Base-by-base conservation (phyloP, 1,140 invertebrate species). In the Bombus confusus region DNA sequence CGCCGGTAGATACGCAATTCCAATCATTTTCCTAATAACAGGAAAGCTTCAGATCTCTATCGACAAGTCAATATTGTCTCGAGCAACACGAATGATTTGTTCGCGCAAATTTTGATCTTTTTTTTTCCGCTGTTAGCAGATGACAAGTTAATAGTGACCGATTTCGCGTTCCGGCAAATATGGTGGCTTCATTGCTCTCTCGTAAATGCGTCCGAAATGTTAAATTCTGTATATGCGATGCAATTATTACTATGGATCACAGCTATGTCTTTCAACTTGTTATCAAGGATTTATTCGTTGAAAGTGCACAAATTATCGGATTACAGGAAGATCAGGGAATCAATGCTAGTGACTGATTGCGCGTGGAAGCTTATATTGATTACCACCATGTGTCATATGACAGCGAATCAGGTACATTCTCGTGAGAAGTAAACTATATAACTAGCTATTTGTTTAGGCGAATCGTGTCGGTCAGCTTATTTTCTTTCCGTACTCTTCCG, bases 131-230 rank as follows among this genome's bases (percentile, higher is more conserved):
- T 76, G n/a, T 69, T 77, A 72, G 34, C 59, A 77, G 68, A 78
- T 25, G 80, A 59, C 31, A 87, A 80, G 47, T 71, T 89, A 37
- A 83, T 87, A 43, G 62, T 62, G 39, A 5, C 75, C 39, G 64
- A 5, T 66, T 86, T 90, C 39, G 79, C 59, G n/a, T 72, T 92
- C 28, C 87, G 90, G 18, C 88, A 93, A 9, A 80, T 92, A 31
- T 91, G 91, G 89, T 91, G 89, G 88, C 43, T 91, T 34, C 91
- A 91, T 28, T 90, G 81, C n/a, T 78, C 71, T n/a, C 74, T 93
- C 28, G 80, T 41, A 2, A 86, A 89, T 28, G 88, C 91, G 1
- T 86, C 86, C 1, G 88, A 91, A 31, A 86, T 82, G 68, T 80
- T 91, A 37, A 92, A 92, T 64, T 89, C 88, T 0, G 81, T 90